Conservation (phyloP, 2,888 invertebrate species). For the Melanostoma mellinum region DNA sequence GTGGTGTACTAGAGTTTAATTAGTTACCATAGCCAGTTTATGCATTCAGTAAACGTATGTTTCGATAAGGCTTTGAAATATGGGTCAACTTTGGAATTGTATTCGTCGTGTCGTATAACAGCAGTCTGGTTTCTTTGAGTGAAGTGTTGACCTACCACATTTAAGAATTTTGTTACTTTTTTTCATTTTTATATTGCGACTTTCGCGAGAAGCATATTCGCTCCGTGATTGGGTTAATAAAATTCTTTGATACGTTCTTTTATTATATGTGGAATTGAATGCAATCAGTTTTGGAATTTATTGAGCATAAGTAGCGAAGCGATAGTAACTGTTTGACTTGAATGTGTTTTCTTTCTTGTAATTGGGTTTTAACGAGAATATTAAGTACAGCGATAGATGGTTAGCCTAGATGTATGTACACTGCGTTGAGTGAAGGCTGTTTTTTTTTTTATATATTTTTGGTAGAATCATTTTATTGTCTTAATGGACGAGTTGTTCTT, state of each 20-base stretch:
- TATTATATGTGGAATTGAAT: slow-evolving; percentile 22
- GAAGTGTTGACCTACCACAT: slow-evolving; percentile 64
- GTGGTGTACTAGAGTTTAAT: slow-evolving; percentile 49
- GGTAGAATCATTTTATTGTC: too few species aligned
- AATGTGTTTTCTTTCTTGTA: slow-evolving; percentile 4
- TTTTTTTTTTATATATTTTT: background rate
- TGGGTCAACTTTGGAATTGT: slow-evolving; percentile 53
- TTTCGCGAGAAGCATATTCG: slow-evolving; percentile 3
- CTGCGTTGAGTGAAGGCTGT: background rate
- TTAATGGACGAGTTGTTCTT: too few species aligned
- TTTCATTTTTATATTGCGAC: slow-evolving; percentile 4
- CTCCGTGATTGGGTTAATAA: slow-evolving; percentile 28
- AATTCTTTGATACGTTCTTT: slow-evolving; percentile 15
- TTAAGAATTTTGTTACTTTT: slow-evolving; percentile 35
- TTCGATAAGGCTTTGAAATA: slow-evolving; percentile 40
- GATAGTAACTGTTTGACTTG: slow-evolving; percentile 15
- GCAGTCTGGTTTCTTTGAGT: slow-evolving; percentile 59
- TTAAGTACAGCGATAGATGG: background rate
- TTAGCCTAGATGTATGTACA: background rate
- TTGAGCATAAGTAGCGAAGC: slow-evolving; percentile 14
- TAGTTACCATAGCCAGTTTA: slow-evolving; percentile 59
- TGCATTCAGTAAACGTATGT: slow-evolving; percentile 64
- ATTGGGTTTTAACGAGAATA: slow-evolving; percentile 14
- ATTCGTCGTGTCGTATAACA: slow-evolving; percentile 12
- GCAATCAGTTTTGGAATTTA: slow-evolving; percentile 42